Percentiles rank a stretch among this genome's conserved stretches.
phyloP scores from a whole-genome alignment of 2,797 vertebrate genomes.

The Triplophysa bombifrons region DNA sequence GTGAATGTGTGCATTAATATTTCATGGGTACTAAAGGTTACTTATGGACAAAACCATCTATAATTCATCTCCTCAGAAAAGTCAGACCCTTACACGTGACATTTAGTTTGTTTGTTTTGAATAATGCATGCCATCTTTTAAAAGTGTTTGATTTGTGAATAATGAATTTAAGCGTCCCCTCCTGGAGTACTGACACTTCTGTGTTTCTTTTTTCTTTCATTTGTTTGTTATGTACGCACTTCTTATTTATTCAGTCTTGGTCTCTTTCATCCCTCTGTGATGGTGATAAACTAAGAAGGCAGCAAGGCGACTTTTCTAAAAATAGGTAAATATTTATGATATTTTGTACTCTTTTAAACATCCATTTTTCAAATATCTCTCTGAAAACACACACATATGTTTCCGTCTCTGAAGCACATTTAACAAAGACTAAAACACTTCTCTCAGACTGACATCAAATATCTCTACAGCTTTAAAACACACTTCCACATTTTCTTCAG shows the following conservation, averaged over 20 bases:
- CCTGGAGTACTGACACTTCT: constrained; percentile 19
- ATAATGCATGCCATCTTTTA: constrained; percentile 48
- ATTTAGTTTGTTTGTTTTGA: constrained; percentile 48
- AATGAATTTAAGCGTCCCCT: constrained; percentile 22
- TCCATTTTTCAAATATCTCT: not conserved
- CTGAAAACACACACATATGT: not conserved
- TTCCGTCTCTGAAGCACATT: not conserved
- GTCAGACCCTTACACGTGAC: constrained; percentile 46
- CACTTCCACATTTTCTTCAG: constrained; percentile 3
- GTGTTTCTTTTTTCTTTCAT: constrained; percentile 24
- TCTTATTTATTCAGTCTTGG: not conserved
- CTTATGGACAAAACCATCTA: constrained; percentile 55
- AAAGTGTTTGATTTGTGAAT: constrained; percentile 48
- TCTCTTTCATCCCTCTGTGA: constrained; percentile 9
- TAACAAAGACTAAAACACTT: not conserved
- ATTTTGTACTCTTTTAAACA: not conserved
- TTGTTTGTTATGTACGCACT: not conserved
- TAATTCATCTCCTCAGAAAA: constrained; percentile 47
- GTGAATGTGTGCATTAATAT: constrained; percentile 50
- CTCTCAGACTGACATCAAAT: not conserved
- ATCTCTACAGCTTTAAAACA: not conserved
- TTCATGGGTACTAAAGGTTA: constrained; percentile 53
- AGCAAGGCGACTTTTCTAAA: not conserved
- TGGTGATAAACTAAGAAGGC: not conserved
- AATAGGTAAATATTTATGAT: not conserved